A percentile compares a stretch with the other conserved stretches of the same genome.
phyloP scores from a whole-genome alignment of 2,113 vertebrate genomes.

The Sylvietta virens region DNA sequence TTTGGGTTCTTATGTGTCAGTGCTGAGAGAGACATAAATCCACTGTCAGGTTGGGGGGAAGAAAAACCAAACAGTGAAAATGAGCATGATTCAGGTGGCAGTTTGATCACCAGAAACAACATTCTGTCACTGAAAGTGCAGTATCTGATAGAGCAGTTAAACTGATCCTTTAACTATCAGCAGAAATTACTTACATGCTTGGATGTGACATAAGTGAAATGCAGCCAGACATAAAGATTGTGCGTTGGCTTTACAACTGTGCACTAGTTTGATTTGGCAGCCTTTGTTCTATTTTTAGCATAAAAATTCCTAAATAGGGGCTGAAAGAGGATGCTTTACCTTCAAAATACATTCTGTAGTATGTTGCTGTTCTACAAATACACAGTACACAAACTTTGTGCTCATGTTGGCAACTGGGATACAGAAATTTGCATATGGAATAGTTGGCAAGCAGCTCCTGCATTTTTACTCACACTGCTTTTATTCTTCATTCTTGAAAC shows the following conservation, averaged over 20 bases:
- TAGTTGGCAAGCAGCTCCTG: not conserved
- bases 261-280: not conserved
- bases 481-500: conserved; percentile 2
- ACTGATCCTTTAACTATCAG: not conserved
- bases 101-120: not conserved
- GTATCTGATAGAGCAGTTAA: not conserved
- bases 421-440: not conserved
- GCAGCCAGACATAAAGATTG: not conserved
- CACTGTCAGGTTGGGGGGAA: not conserved
- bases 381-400: not conserved
- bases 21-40: not conserved
- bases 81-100: not conserved
- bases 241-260: not conserved
- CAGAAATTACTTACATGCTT: not conserved
- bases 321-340: not conserved
- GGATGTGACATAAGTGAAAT: not conserved
- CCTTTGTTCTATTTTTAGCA: not conserved
- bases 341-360: not conserved
- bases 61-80: not conserved
- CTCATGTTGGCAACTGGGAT: not conserved
- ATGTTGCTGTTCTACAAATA: not conserved
- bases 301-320: not conserved
- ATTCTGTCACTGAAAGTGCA: not conserved
- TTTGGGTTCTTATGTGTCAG: not conserved
- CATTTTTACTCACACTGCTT: not conserved